A percentile compares a stretch with the other conserved stretches of the same genome.
phyloP scores from a whole-genome alignment of 2,888 invertebrate species.

The Thelaira solivaga region DNA sequence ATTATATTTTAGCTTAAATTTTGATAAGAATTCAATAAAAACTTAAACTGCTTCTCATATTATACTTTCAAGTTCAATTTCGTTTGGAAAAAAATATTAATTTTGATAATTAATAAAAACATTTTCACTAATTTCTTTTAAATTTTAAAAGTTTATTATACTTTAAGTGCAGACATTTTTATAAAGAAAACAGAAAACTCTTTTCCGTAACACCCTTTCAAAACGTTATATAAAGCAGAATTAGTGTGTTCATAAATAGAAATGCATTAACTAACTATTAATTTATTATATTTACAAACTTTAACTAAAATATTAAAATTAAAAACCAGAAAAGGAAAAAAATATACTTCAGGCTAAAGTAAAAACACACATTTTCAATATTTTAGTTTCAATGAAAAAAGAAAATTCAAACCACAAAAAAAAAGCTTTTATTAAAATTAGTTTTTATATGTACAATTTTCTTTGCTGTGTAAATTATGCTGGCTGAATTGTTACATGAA shows the following conservation, averaged over 20 bases:
- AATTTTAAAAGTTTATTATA: no score
- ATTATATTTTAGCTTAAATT: no score
- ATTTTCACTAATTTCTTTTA: no score
- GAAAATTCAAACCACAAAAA: conserved; percentile 24
- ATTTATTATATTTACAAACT: conserved; percentile 41
- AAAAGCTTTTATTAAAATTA: conserved; percentile 61
- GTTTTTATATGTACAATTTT: conserved; percentile 47
- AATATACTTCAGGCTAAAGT: background rate
- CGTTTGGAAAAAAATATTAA: no score
- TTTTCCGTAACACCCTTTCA: background rate
- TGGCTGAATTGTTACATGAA: conserved; percentile 4
- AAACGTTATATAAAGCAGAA: background rate
- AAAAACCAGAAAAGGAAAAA: background rate
- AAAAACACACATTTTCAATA: background rate
- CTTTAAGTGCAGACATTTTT: no score
- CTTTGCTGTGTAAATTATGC: background rate
- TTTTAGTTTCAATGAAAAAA: background rate
- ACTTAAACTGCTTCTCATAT: no score
- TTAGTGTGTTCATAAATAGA: background rate
- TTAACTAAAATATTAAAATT: background rate
- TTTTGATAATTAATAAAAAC: no score
- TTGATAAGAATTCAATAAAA: no score
- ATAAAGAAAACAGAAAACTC: background rate
- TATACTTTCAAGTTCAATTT: no score
- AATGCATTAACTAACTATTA: conserved; percentile 41